phyloP scores from a whole-genome alignment of 2,113 vertebrate species.

The Oncorhynchus clarkii region DNA sequence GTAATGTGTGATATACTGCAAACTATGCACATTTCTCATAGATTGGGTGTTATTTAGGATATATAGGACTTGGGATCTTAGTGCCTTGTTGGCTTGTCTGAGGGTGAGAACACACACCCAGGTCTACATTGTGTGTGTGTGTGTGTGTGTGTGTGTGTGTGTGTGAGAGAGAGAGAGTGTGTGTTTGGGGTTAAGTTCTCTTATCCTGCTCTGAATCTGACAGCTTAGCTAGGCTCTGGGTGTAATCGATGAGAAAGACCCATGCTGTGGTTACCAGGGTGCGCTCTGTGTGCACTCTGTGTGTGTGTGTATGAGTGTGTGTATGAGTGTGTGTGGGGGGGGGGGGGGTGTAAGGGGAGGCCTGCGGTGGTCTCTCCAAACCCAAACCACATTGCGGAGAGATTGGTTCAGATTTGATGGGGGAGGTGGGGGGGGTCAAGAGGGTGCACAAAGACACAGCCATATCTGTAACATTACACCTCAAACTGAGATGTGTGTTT shows the following conservation, averaged over 20 bases:
- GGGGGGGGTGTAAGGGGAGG: neutral
- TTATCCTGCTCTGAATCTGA: too few relatives aligned
- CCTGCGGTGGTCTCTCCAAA: slow-evolving; percentile 28
- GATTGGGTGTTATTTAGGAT: too few relatives aligned
- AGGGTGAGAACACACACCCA: too few relatives aligned
- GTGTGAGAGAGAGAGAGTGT: too few relatives aligned
- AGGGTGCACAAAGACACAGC: slow-evolving; percentile 28
- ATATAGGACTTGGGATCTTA: too few relatives aligned
- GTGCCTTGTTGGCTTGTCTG: too few relatives aligned
- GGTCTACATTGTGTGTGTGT: too few relatives aligned
- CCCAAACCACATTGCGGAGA: slow-evolving; percentile 33
- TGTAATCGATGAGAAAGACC: neutral
- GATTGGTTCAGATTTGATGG: slow-evolving; percentile 21
- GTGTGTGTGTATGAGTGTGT: slow-evolving; percentile 37
- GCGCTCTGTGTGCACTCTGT: neutral
- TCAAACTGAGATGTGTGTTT: neutral
- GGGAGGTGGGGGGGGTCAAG: slow-evolving; percentile 24
- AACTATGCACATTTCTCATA: too few relatives aligned
- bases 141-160: too few relatives aligned
- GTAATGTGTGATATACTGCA: too few relatives aligned
- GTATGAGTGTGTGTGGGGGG: slow-evolving; percentile 19
- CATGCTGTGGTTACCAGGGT: neutral
- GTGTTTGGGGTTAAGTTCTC: too few relatives aligned
- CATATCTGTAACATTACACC: slow-evolving; percentile 33
- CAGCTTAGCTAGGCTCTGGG: too few relatives aligned